Evolutionary conservation across 2,113 vertebrate genomes (phyloP).

Genomic region (Amphiprion percula): DNA sequence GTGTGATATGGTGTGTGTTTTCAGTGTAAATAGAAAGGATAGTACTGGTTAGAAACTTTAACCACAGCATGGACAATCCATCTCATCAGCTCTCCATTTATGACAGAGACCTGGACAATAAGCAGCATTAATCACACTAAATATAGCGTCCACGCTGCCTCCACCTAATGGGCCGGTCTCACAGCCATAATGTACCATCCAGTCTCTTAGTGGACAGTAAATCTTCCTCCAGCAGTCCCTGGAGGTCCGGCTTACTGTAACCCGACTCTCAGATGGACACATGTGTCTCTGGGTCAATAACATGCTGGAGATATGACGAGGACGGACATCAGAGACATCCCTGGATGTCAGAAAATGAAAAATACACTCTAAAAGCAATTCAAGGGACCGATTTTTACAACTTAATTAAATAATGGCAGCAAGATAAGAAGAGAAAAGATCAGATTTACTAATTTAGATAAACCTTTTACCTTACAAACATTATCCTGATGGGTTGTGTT

Average conservation of each 20-base stretch:
- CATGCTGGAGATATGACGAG: neutral
- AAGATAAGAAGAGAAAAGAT: no score
- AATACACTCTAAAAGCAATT: neutral
- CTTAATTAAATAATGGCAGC: no score
- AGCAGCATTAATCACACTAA: neutral
- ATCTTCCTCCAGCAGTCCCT: constrained; percentile 20
- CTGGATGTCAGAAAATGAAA: neutral
- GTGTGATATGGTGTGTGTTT: neutral
- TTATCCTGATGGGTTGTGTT: no score
- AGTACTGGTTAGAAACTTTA: neutral
- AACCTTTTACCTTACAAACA: no score
- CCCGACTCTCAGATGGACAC: constrained; percentile 51
- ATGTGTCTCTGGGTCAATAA: constrained; percentile 55
- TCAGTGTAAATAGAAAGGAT: neutral
- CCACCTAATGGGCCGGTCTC: neutral
- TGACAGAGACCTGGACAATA: neutral
- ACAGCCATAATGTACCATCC: constrained; percentile 9
- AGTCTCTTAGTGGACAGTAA: constrained; percentile 15
- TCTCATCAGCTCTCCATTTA: neutral
- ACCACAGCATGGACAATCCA: neutral
- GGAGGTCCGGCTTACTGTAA: constrained; percentile 50
- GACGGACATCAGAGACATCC: neutral
- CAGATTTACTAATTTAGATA: no score
- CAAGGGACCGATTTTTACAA: no score
- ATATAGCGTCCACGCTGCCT: neutral